These are phyloP conservation scores for Urophycis tenuis DNA, from an alignment of 2,797 vertebrate genomes.

Conservation along the genomic window DNA sequence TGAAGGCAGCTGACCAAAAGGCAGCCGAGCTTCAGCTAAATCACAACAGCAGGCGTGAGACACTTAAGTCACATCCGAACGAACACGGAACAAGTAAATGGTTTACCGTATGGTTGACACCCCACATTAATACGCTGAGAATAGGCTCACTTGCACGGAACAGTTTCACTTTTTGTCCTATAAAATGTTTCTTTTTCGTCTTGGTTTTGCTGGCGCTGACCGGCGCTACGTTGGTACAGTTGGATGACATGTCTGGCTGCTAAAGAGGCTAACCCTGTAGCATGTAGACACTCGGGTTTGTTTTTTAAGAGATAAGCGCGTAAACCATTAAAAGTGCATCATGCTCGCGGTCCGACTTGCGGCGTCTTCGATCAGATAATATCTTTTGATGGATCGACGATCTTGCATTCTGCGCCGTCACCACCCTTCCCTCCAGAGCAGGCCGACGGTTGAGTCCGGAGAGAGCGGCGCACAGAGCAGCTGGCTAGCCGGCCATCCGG, in stretches of 20 bases:
- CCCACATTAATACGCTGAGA: constrained; percentile 94
- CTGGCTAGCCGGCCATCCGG: constrained; percentile 38
- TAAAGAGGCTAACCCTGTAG: constrained; percentile 30
- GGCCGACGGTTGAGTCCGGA: constrained; percentile 63
- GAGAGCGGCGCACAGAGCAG: constrained; percentile 28
- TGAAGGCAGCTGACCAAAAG: constrained; percentile 45
- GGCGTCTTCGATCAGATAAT: constrained; percentile 41
- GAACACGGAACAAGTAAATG: neutral
- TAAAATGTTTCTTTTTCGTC: constrained; percentile 95
- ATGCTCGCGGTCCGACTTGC: constrained; percentile 48
- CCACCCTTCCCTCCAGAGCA: constrained; percentile 69
- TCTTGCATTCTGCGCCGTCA: constrained; percentile 69
- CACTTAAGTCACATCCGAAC: neutral
- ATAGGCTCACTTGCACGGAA: constrained; percentile 91
- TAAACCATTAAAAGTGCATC: constrained; percentile 50
- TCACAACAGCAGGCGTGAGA: constrained; percentile 36
- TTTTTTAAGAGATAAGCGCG: neutral
- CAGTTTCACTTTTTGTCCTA: constrained; percentile 91
- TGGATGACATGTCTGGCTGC: constrained; percentile 72
- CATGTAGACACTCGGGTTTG: neutral
- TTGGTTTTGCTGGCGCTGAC: constrained; percentile 81
- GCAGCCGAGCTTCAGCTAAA: constrained; percentile 25
- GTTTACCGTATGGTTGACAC: constrained; percentile 86
- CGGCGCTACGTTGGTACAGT: constrained; percentile 72
- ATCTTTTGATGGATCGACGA: constrained; percentile 56